phyloP scores from a whole-genome alignment of 2,888 invertebrate genomes.

The Dorcus hopei region DNA sequence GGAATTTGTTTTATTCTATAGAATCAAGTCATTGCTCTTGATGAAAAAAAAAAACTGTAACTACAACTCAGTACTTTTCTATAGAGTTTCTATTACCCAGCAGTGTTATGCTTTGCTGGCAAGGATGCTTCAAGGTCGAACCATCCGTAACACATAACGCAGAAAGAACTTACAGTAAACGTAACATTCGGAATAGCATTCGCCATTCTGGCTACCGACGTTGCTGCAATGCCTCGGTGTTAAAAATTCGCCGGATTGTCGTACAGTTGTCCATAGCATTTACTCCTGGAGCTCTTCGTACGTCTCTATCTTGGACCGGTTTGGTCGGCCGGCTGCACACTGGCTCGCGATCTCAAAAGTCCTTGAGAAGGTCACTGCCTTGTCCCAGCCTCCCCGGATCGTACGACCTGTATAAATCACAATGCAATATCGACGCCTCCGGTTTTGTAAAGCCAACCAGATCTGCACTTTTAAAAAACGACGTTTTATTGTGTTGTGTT shows the following conservation, averaged over 20 bases:
- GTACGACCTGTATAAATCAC: conserved; percentile 38
- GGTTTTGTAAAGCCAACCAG: conserved; percentile 34
- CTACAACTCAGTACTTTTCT: too few species aligned
- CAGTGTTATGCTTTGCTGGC: not conserved
- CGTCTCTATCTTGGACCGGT: conserved; percentile 25
- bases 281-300: conserved; percentile 17
- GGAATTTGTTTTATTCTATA: too few species aligned
- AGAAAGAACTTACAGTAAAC: not conserved
- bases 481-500: conserved; percentile 16
- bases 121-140: conserved; percentile 4
- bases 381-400: conserved; percentile 38
- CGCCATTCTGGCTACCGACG: conserved; percentile 17
- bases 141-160: conserved; percentile 1
- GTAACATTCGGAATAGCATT: conserved; percentile 14
- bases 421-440: conserved; percentile 40
- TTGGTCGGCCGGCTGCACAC: conserved; percentile 25
- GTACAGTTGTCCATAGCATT: conserved; percentile 24
- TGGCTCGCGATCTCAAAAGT: conserved; percentile 34
- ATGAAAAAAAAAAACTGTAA: too few species aligned
- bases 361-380: conserved; percentile 49
- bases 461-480: conserved; percentile 23
- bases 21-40: too few species aligned
- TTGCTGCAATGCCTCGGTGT: conserved; percentile 12
- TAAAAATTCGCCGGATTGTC: conserved; percentile 24
- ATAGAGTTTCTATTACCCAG: not conserved